Evolutionary conservation across 2,113 vertebrate species (phyloP).

Genomic region (Suncus etruscus): DNA sequence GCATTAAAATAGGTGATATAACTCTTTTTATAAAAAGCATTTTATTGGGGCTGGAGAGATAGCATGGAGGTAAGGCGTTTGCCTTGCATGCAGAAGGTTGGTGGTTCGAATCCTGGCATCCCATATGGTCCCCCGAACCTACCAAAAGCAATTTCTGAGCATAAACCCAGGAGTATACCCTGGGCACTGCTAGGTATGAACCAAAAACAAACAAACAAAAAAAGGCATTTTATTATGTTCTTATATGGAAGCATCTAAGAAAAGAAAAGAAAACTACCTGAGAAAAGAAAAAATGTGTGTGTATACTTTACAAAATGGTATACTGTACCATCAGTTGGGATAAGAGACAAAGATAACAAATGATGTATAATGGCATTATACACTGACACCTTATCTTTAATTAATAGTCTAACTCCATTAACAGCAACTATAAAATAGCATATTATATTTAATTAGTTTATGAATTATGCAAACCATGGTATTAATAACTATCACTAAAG

Average conservation of each 20-base stretch:
- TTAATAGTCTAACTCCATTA: background rate
- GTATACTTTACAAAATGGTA: background rate
- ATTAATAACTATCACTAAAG: background rate
- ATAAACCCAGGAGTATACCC: no score
- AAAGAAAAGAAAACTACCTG: background rate
- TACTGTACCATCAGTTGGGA: background rate
- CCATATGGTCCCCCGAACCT: no score
- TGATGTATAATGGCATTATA: background rate
- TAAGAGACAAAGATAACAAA: background rate
- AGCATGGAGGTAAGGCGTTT: no score
- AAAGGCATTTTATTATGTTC: no score
- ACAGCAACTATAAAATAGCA: conserved; percentile 1
- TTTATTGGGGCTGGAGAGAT: no score
- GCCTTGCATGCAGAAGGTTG: no score
- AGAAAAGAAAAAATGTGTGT: background rate
- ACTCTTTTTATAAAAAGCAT: no score
- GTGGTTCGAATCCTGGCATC: no score
- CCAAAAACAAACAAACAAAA: no score
- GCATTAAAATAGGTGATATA: no score
- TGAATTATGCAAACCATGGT: background rate
- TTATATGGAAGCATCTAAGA: background rate
- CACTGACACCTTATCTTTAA: background rate
- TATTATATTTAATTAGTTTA: conserved; percentile 31
- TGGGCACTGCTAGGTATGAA: no score
- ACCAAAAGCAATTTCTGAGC: no score